Evolutionary conservation across 2,797 vertebrate species (phyloP), one percentile per base, ranked within the genome.

Genomic region (Macropus fuliginosus): DNA sequence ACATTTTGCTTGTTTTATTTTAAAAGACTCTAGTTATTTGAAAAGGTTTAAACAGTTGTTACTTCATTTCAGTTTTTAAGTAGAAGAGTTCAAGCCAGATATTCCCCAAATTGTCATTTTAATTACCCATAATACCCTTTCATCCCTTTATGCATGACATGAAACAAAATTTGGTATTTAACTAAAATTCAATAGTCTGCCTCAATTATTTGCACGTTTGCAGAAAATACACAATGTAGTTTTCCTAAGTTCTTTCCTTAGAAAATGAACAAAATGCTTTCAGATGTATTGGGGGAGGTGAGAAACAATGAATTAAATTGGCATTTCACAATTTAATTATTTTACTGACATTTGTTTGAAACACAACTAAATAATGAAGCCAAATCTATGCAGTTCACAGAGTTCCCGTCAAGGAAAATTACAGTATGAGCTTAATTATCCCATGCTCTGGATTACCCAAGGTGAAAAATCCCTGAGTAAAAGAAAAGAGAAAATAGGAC

Each of bases 1-100:
- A 74, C 40, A 92, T 93, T 94, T 97, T 96, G 96, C 56, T 93
- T 96, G 96, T 96, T 96, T 98, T 95, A 93, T 98, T 96, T 96
- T 95, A 91, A 95, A 97, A 29, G 55, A 52, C 97, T 95, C 27
- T 93, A 24, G 50, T 96, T 97, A 66, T 93, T 93, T 92, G 94
- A 91, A 81, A 96, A 46, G 0, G 54, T 95, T 96, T 97, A 97
- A 98, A 93, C 9, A 81, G 81, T 95, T 92, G 74, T 95, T 50
- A 96, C 95, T 93, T 91, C 50, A 91, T 46, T 95, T 59, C 97
- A 97, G 90, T 91, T 90, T 96, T 96, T 97, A 96, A 97, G 92
- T 95, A 97, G 96, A 97, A 90, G 74, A 98, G 40, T 34, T 96
- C 54, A 94, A 96, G 55, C 2, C 29, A 94, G 29, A 54, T 40